Evolutionary conservation across 2,113 vertebrate genomes (phyloP).

Genomic region (Dromas ardeola): DNA sequence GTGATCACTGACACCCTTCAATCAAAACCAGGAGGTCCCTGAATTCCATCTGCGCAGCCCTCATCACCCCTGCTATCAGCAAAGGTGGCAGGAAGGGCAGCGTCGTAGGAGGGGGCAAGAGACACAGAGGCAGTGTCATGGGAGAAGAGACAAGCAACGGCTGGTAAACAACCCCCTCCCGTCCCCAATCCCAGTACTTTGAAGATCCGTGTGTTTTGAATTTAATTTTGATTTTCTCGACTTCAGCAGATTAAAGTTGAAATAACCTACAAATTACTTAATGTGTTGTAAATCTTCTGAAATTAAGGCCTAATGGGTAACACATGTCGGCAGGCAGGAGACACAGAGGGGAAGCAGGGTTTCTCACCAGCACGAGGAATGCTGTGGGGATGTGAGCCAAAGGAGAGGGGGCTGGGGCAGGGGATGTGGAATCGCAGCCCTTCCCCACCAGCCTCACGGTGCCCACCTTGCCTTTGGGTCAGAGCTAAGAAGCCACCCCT

Average conservation of each 20-base stretch:
- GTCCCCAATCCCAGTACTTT: constrained; percentile 71
- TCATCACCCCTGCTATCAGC: background rate
- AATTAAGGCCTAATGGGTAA: constrained; percentile 86
- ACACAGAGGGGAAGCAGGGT: constrained; percentile 43
- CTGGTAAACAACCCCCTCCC: constrained; percentile 40
- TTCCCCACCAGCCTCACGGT: background rate
- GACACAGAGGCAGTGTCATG: background rate
- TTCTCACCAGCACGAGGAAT: constrained; percentile 53
- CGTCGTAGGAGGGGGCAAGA: background rate
- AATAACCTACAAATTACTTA: constrained; percentile 93
- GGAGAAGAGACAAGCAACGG: background rate
- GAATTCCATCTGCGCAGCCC: background rate
- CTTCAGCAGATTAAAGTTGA: constrained; percentile 87
- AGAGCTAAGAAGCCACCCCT: background rate
- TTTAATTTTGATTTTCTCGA: constrained; percentile 85
- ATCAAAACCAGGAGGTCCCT: background rate
- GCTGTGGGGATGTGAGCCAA: constrained; percentile 8
- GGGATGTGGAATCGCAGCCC: background rate
- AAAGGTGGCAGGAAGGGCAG: background rate
- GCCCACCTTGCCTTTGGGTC: background rate
- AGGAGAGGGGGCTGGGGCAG: background rate
- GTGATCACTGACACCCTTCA: background rate
- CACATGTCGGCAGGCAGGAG: constrained; percentile 81
- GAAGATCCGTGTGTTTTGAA: constrained; percentile 83
- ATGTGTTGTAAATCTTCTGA: constrained; percentile 89